Percentiles rank a stretch among this genome's conserved stretches.
phyloP scores from a whole-genome alignment of 2,113 vertebrate genomes.

The Macquaria ambigua region DNA sequence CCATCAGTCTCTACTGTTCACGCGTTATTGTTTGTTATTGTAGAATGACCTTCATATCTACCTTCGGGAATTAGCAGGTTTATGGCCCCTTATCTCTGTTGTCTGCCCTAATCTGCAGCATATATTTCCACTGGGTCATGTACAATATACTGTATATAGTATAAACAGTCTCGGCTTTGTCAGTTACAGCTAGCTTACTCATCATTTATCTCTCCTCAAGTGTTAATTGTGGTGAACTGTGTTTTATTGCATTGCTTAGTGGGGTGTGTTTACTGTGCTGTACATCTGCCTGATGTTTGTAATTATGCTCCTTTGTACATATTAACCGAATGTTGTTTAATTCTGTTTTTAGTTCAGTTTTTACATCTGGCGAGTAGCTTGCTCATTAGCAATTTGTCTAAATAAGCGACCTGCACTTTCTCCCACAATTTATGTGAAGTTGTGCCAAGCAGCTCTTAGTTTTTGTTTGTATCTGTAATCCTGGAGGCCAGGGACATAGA shows the following conservation, averaged over 20 bases:
- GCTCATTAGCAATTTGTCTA: no score
- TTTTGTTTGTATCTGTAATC: background rate
- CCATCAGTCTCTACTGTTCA: background rate
- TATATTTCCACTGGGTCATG: conserved; percentile 11
- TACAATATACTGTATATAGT: background rate
- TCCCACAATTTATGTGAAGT: background rate
- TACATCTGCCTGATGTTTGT: background rate
- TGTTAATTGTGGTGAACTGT: background rate
- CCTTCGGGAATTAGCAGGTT: background rate
- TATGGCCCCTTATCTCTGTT: conserved; percentile 46
- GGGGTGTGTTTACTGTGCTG: background rate
- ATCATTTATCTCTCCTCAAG: background rate
- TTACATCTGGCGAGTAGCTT: background rate
- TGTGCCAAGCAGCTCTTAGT: background rate
- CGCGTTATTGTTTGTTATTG: background rate
- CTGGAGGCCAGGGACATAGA: background rate
- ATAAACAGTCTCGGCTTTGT: conserved; percentile 20
- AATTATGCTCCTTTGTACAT: background rate
- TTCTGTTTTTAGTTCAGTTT: background rate
- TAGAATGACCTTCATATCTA: conserved; percentile 25
- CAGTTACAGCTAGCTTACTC: conserved; percentile 1
- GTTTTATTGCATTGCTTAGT: conserved; percentile 1
- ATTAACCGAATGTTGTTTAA: background rate
- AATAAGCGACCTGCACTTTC: background rate
- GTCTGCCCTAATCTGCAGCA: conserved; percentile 6